Conservation (phyloP, 2,113 vertebrate species). For the Mirza zaza region DNA sequence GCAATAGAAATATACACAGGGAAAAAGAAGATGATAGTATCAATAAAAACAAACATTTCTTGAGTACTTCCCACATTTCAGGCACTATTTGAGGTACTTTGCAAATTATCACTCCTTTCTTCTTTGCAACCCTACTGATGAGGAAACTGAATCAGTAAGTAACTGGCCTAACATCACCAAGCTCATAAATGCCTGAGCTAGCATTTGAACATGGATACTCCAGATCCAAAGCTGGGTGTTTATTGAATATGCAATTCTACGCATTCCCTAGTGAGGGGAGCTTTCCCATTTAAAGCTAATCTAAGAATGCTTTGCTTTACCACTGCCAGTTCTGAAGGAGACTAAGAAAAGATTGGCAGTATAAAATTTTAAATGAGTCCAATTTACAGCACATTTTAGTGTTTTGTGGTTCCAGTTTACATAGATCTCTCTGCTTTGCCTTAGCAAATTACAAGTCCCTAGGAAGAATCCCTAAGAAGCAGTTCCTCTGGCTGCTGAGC, state of each 20-base stretch:
- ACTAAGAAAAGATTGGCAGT: neutral
- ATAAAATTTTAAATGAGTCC: neutral
- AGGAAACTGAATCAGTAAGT: neutral
- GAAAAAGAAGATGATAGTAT: neutral
- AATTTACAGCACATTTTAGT: neutral
- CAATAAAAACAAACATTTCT: neutral
- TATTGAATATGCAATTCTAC: neutral
- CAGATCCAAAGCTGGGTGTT: accelerated
- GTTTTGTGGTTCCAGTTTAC: neutral
- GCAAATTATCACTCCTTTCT: neutral
- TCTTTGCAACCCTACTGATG: neutral
- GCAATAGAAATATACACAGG: too few relatives aligned
- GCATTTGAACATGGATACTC: neutral
- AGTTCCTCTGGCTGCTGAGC: neutral
- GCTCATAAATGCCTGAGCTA: neutral
- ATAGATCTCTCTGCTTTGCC: neutral
- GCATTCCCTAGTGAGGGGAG: neutral
- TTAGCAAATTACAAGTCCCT: neutral
- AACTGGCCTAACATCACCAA: neutral
- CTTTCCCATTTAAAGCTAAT: neutral
- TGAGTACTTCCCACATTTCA: neutral
- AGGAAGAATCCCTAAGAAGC: neutral
- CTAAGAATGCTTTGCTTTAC: neutral
- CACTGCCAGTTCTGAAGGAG: neutral
- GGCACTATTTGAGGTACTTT: neutral